Evolutionary conservation across 1,140 invertebrate genomes (phyloP), one percentile per base, ranked within the genome.

Genomic region (Microplitis demolitor): DNA sequence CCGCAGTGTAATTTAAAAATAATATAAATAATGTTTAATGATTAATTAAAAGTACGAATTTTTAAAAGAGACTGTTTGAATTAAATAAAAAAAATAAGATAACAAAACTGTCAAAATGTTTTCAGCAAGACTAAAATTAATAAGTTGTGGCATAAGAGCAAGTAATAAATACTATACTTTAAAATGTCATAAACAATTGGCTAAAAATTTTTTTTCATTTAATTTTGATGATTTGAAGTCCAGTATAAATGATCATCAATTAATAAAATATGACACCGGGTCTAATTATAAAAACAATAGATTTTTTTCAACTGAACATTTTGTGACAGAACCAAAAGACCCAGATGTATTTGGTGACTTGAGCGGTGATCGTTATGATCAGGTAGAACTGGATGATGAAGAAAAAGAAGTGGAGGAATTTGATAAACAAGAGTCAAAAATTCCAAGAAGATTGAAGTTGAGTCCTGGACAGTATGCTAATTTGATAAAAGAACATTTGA

Each of bases 401-500:
- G 85, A 87, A 58, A 4, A 77, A 61, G 33, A 79, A 6, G 82
- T 84, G 62, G 85, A 88, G 66, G 66, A 79, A 51, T 84, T 82
- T 53, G 62, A 71, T 5, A 79, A 85, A 62, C 83, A 78, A 33
- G 76, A 79, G 53, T 69, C 31, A 4, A 8, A 13, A n/a, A 3
- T 82, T 31, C 77, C 81, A 11, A 56, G 51, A 31, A 73, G 70
- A 67, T 31, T 75, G 8, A 80, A 89, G 78, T 81, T 90, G 14
- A 86, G 87, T 24, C 88, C 83, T 3, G 90, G 88, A 75, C 85
- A 93, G 69, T 94, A 94, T 85, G 89, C 89, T 4, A 84, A 90
- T 74, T 80, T 93, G 56, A 94, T 95, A 6, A 94, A 93, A 81
- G 84, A 88, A 50, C 88, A 91, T 78, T 78, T 94, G n/a, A 77